A percentile compares a stretch with the other conserved stretches of the same genome.
Conservation (phyloP, 1,140 invertebrate species). For the Aphidius gifuensis region DNA sequence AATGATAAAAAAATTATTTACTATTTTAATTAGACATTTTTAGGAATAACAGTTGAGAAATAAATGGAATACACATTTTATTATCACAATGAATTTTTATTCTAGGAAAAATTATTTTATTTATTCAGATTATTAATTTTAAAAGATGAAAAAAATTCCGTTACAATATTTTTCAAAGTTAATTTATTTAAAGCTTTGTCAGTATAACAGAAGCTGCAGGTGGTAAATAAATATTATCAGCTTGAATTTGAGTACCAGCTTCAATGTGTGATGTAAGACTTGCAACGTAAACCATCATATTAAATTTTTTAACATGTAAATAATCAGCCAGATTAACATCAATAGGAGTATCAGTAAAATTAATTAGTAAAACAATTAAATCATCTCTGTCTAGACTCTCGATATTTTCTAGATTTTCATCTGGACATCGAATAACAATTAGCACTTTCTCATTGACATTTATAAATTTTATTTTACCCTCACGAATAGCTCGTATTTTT, state of each 20-base stretch:
- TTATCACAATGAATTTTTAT: too few relatives aligned
- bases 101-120: too few relatives aligned
- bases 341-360: constrained; percentile 23
- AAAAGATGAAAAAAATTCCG: too few relatives aligned
- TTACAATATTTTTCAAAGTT: too few relatives aligned
- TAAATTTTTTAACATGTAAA: constrained; percentile 27
- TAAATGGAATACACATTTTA: too few relatives aligned
- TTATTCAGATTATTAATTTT: too few relatives aligned
- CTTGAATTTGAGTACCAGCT: background rate
- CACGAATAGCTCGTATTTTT: constrained; percentile 37
- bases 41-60: too few relatives aligned
- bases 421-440: constrained; percentile 26
- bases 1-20: too few relatives aligned
- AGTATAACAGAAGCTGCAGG: constrained; percentile 29
- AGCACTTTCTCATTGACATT: constrained; percentile 47
- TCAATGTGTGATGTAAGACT: constrained; percentile 22
- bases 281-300: constrained; percentile 24
- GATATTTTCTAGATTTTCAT: too few relatives aligned
- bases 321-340: constrained; percentile 26
- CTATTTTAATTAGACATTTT: too few relatives aligned
- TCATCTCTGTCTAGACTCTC: background rate
- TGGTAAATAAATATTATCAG: constrained; percentile 17
- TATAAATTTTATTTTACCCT: constrained; percentile 42
- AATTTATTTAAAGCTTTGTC: too few relatives aligned
- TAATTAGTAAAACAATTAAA: constrained; percentile 29